phyloP scores from a whole-genome alignment of 2,888 invertebrate genomes.

The Phorcus lineatus region DNA sequence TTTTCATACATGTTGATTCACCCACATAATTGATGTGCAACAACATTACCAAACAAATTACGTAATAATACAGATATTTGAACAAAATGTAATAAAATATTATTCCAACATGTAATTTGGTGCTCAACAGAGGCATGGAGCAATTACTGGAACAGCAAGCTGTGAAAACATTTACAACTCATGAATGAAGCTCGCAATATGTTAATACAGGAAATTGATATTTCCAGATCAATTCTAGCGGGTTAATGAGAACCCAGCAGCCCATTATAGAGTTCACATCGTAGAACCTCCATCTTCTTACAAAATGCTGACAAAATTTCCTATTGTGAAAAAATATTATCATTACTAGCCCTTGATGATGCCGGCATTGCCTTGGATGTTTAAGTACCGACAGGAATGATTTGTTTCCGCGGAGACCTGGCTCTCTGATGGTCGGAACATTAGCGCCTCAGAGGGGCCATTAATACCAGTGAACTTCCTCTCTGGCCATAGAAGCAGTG shows the following conservation, averaged over 20 bases:
- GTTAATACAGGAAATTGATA: too few relatives aligned
- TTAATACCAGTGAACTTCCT: not conserved
- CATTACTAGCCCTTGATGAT: not conserved
- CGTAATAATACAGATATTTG: too few relatives aligned
- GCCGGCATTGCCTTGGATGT: not conserved
- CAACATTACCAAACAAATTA: too few relatives aligned
- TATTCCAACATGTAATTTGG: too few relatives aligned
- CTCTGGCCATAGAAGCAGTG: not conserved
- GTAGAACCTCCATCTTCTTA: not conserved
- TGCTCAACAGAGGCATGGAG: too few relatives aligned
- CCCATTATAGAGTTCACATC: not conserved
- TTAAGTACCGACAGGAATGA: conserved; percentile 1
- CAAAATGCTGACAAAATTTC: not conserved
- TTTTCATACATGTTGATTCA: too few relatives aligned
- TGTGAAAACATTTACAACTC: too few relatives aligned
- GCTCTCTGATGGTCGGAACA: not conserved
- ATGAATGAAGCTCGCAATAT: too few relatives aligned
- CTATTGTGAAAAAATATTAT: not conserved
- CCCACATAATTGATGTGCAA: too few relatives aligned
- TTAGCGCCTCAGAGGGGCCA: not conserved
- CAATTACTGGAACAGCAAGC: too few relatives aligned
- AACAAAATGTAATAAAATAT: too few relatives aligned
- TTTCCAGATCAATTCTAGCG: too few relatives aligned
- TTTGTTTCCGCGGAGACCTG: not conserved
- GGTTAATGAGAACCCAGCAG: not conserved